phyloP scores from a whole-genome alignment of 1,140 invertebrate species.

The Oscheius sp. region DNA sequence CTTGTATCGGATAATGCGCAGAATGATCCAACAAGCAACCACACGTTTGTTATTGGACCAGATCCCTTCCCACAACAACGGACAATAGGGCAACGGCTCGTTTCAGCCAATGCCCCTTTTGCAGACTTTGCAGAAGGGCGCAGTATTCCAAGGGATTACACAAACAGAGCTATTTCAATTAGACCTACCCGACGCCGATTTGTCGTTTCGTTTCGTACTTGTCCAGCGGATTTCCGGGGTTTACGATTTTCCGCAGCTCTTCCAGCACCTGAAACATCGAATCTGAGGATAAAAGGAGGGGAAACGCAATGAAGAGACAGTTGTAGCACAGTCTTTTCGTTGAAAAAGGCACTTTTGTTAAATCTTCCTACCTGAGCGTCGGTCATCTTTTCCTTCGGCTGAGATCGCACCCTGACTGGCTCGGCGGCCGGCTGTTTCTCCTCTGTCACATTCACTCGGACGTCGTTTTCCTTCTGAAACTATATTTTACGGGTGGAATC shows the following conservation, averaged over 20 bases:
- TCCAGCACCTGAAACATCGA: slow-evolving; percentile 45
- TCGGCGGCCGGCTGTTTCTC: slow-evolving; percentile 1
- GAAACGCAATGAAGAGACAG: too few species aligned
- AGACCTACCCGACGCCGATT: slow-evolving; percentile 57
- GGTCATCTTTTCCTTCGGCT: slow-evolving; percentile 32
- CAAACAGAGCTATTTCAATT: too few species aligned
- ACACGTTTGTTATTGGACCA: too few species aligned
- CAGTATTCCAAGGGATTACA: too few species aligned
- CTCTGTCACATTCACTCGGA: slow-evolving; percentile 7
- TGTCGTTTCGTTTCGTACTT: slow-evolving; percentile 55
- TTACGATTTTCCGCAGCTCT: slow-evolving; percentile 57
- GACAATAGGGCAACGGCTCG: too few species aligned
- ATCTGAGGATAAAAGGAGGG: neutral
- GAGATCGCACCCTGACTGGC: slow-evolving; percentile 17
- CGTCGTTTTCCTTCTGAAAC: slow-evolving; percentile 27
- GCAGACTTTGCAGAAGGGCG: too few species aligned
- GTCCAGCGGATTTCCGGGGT: slow-evolving; percentile 44
- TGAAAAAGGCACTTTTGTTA: neutral
- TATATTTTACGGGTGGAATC: neutral
- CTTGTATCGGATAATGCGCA: too few species aligned
- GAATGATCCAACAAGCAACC: too few species aligned
- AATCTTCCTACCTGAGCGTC: slow-evolving; percentile 23
- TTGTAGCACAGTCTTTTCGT: neutral
- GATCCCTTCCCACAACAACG: too few species aligned
- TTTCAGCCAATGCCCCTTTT: too few species aligned